Evolutionary conservation across 2,888 invertebrate genomes (phyloP), one percentile per base, ranked within the genome.

Genomic region (Brachypterus glaber): DNA sequence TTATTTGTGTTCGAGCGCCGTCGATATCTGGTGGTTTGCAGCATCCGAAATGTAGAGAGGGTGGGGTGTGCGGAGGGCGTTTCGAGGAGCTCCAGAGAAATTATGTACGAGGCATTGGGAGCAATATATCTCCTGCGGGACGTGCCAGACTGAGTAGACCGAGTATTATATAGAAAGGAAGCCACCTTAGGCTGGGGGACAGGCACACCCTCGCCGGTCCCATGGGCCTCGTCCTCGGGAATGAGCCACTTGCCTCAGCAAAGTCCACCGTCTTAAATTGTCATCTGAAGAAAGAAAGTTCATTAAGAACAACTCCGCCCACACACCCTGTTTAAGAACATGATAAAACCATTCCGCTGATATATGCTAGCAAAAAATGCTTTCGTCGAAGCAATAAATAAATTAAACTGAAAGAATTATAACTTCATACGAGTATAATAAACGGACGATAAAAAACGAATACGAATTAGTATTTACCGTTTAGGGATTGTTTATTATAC

Each of bases 41-140:
- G 49, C 48, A 48, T 49, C 49, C 46, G 47, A 50, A 43, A 50
- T 37, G 42, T 45, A 42, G 45, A 43, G 46, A 32, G 41, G 37
- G 44, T 37, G 48, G 43, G 37, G 33, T 39, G 41, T 44, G 43
- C 46, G 45, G 39, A 47, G 46, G 47, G 49, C 50, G 43, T 37
- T 54, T 49, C 45, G 49, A 47, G 49, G 51, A 55, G 55, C 52
- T 58, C 57, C 50, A 50, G 56, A 60, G 64, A 65, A 67, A 67
- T 66, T 66, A 67, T 66, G 66, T 64, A 67, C 64, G 64, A 64
- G 62, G 65, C 66, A 62, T 58, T 60, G 67, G 67, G 67, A 66
- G 64, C 64, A 57, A 65, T 67, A 65, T 63, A 63, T 67, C 64
- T 61, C 51, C 45, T 40, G 52, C 59, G 63, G 61, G 65, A 66